Evolutionary conservation across 1,140 invertebrate species (phyloP).

Genomic region (Triops longicaudatus): DNA sequence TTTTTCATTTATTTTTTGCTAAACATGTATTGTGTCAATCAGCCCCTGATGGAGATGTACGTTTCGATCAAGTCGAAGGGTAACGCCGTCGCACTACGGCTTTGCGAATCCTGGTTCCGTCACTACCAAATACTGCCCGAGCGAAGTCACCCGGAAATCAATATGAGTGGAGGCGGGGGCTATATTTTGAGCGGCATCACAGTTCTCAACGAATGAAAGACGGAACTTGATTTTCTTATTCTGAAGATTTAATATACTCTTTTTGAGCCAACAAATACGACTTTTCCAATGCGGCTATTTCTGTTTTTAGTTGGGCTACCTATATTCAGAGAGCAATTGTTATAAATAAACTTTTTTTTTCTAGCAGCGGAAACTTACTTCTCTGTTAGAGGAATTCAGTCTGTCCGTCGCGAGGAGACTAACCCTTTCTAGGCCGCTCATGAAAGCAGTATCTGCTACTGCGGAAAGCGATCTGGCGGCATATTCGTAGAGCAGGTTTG

Average conservation of each 20-base stretch:
- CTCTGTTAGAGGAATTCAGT: not conserved
- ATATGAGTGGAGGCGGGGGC: slow-evolving; percentile 63
- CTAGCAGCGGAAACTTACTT: not conserved
- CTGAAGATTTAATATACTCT: slow-evolving; percentile 19
- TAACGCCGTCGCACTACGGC: slow-evolving; percentile 59
- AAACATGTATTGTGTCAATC: slow-evolving; percentile 31
- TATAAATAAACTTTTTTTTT: not conserved
- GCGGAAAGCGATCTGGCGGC: not conserved
- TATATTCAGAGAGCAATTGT: not conserved
- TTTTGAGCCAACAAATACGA: not conserved
- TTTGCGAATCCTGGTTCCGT: slow-evolving; percentile 78
- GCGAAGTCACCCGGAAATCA: slow-evolving; percentile 73
- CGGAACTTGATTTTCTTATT: slow-evolving; percentile 21
- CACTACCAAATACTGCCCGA: slow-evolving; percentile 79
- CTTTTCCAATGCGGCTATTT: slow-evolving; percentile 1
- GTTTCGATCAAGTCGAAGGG: slow-evolving; percentile 56
- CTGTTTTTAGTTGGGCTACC: slow-evolving; percentile 13
- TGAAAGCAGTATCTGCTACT: slow-evolving; percentile 13
- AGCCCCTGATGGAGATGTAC: slow-evolving; percentile 70
- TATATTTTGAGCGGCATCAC: slow-evolving; percentile 60
- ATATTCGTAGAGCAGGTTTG: not conserved
- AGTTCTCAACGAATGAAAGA: slow-evolving; percentile 30
- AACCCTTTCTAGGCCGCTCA: not conserved
- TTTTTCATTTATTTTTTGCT: slow-evolving; percentile 19
- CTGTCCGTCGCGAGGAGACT: not conserved